phyloP scores from a whole-genome alignment of 2,797 vertebrate species.

The Dermochelys coriacea region DNA sequence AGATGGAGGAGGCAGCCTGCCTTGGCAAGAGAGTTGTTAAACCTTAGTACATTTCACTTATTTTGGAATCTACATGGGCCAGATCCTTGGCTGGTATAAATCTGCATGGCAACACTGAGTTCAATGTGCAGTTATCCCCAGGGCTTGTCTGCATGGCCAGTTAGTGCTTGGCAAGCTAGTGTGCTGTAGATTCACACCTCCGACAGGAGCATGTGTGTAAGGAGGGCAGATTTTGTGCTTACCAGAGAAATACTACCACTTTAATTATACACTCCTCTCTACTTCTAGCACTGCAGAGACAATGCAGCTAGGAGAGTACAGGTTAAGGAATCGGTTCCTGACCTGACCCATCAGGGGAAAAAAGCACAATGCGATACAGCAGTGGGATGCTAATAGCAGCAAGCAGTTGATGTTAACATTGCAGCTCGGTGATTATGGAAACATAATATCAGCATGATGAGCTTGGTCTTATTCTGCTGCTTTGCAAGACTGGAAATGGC shows the following conservation, averaged over 20 bases:
- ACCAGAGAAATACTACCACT: fast-evolving
- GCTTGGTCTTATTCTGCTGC: background rate
- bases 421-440: background rate
- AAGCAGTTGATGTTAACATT: background rate
- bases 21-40: background rate
- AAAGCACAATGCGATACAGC: background rate
- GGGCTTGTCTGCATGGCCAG: background rate
- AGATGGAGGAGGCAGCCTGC: background rate
- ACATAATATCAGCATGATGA: background rate
- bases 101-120: background rate
- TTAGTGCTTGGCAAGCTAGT: background rate
- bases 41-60: slow-evolving; percentile 19
- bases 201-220: background rate
- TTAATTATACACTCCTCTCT: background rate
- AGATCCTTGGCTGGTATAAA: background rate
- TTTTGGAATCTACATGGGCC: background rate
- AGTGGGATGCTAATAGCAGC: background rate
- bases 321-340: background rate
- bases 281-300: background rate
- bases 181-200: no score
- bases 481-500: background rate
- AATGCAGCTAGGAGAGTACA: background rate
- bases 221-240: background rate
- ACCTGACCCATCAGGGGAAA: background rate
- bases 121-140: background rate